phyloP scores from a whole-genome alignment of 1,140 invertebrate species.

The Drosophila fuyamai region DNA sequence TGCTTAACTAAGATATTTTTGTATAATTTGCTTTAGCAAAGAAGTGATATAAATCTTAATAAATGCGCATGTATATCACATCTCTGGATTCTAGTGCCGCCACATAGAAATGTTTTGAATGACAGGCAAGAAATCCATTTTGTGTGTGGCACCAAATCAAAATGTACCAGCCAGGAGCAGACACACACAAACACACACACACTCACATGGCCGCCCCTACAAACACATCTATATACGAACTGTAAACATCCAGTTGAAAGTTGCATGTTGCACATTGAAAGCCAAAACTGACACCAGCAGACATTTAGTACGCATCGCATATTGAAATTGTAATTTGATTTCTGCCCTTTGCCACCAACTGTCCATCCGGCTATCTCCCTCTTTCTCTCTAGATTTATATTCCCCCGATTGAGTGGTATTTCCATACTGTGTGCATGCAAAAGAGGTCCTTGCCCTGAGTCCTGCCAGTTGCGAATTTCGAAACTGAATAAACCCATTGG shows the following conservation, averaged over 20 bases:
- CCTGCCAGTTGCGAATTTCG: slow-evolving; percentile 28
- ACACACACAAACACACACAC: slow-evolving; percentile 20
- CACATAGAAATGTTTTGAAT: slow-evolving; percentile 50
- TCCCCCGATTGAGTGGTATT: slow-evolving; percentile 12
- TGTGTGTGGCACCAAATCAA: slow-evolving; percentile 68
- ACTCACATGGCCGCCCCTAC: slow-evolving; percentile 2
- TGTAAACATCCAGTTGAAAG: slow-evolving; percentile 72
- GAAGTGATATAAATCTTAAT: no score
- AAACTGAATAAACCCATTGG: slow-evolving; percentile 18
- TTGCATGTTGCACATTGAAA: slow-evolving; percentile 76
- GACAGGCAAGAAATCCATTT: slow-evolving; percentile 74
- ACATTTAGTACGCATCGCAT: slow-evolving; percentile 80
- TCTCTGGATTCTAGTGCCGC: slow-evolving; percentile 17
- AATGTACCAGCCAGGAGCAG: slow-evolving; percentile 51
- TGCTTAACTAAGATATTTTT: no score
- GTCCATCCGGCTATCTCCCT: slow-evolving; percentile 51
- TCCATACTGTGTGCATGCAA: slow-evolving; percentile 21
- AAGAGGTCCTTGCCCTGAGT: slow-evolving; percentile 32
- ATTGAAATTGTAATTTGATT: slow-evolving; percentile 83
- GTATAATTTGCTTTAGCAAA: no score
- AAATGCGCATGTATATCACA: neutral
- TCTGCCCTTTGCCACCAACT: slow-evolving; percentile 75
- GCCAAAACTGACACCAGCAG: slow-evolving; percentile 72
- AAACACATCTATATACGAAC: slow-evolving; percentile 41
- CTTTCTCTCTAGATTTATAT: slow-evolving; percentile 9